phyloP scores from a whole-genome alignment of 2,113 vertebrate species.

The Manacus vitellinus region DNA sequence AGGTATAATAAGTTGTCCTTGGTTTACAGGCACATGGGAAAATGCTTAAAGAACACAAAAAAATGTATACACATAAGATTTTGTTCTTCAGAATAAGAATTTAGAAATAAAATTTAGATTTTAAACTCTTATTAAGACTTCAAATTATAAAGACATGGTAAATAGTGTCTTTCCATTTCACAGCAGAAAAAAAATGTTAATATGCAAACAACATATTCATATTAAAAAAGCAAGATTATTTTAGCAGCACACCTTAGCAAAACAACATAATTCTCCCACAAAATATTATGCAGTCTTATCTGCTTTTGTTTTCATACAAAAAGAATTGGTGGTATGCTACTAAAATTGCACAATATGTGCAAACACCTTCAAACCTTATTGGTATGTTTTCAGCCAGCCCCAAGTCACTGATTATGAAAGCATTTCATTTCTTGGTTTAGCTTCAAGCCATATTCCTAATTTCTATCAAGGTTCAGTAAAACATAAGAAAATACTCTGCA shows the following conservation, averaged over 20 bases:
- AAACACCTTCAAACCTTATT: background rate
- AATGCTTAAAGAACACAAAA: conserved; percentile 70
- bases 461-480: background rate
- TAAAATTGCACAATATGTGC: background rate
- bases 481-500: background rate
- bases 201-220: background rate
- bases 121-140: background rate
- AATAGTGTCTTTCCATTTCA: background rate
- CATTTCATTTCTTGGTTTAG: background rate
- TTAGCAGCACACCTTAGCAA: background rate
- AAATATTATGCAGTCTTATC: background rate
- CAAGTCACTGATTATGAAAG: background rate
- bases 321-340: background rate
- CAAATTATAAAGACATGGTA: background rate
- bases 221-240: background rate
- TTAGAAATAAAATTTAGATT: background rate
- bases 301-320: background rate
- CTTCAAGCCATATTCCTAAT: background rate
- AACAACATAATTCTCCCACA: background rate
- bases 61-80: background rate
- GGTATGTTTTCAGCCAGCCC: background rate
- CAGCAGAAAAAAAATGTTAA: background rate
- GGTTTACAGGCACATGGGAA: conserved; percentile 71
- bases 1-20: conserved; percentile 67
- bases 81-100: background rate